Evolutionary conservation across 2,113 vertebrate species (phyloP).

Genomic region (Rhagologus leucostigma): DNA sequence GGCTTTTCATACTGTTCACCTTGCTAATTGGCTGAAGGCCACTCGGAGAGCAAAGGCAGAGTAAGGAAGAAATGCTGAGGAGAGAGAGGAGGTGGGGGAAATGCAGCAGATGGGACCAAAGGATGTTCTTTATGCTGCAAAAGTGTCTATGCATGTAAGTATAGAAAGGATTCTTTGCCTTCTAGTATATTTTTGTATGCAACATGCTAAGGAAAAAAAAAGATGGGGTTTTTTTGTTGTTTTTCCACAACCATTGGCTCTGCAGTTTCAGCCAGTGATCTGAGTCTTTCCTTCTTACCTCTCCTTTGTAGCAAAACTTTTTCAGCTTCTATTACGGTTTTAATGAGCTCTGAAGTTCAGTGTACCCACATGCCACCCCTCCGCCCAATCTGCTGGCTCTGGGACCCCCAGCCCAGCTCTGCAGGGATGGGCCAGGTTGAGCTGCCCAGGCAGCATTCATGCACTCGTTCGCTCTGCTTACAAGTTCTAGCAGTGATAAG

Average conservation of each 20-base stretch:
- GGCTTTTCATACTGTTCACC: not conserved
- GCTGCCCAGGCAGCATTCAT: not conserved
- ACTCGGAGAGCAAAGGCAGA: not conserved
- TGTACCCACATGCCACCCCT: not conserved
- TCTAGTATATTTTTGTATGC: not conserved
- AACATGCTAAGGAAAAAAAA: not conserved
- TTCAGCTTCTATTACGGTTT: not conserved
- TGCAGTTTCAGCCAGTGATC: not conserved
- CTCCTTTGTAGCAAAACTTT: not conserved
- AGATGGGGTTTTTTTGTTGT: not conserved
- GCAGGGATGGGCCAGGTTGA: not conserved
- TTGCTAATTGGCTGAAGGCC: not conserved
- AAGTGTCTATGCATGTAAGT: not conserved
- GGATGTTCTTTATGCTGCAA: not conserved
- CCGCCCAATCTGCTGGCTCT: not conserved
- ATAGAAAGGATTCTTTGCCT: not conserved
- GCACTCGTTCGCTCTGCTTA: not conserved
- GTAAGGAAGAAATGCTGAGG: not conserved
- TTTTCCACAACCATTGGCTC: not conserved
- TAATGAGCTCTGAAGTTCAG: not conserved
- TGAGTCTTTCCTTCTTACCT: not conserved
- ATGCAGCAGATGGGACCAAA: not conserved
- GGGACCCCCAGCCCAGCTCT: not conserved
- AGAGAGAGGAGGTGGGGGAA: not conserved
- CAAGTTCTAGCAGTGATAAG: not conserved